Base-by-base conservation (phyloP, 2,888 invertebrate genomes). In the Scaptomyza tumidula region DNA sequence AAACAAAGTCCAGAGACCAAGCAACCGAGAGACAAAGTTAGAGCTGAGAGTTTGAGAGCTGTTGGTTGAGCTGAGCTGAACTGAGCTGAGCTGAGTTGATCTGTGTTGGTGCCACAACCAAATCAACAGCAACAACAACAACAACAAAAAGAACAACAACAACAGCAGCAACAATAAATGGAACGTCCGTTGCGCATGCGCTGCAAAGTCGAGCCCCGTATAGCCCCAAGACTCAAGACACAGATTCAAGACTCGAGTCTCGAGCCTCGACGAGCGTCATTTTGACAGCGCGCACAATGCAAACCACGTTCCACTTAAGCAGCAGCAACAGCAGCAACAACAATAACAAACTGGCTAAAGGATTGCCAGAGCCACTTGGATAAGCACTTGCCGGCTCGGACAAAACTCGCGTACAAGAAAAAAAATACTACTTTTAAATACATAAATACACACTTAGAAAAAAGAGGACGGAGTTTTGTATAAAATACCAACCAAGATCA, bases 261-360 rank as follows among this genome's bases (percentile, higher is more conserved):
- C 65, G 68, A 78, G 76, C 62, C 63, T 56, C 74, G 86, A 81
- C 67, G 84, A 82, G 89, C 90, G 88, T 90, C 89, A 90, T 89
- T 90, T 90, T 90, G 90, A 89, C 89, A 90, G 89, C 86, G 75
- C 76, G 81, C 83, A 88, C 88, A 88, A 81, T 87, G 83, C 80
- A 88, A 86, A 88, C 85, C 85, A 82, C 86, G 78, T 89, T 86
- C 86, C 88, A 86, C 90, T 87, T 87, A 80, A 82, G 78, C 69
- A 69, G 46, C 58, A 60, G 46, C 44, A 59, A 39, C 52, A 61
- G 33, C 58, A 69, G 58, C 50, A 44, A 44, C 46, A 53, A 56
- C 41, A 56, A 35, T 52, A 56, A 57, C 54, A 64, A 65, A 68
- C 60, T 75, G 75, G 66, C 73, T 62, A 75, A 84, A 78, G 88